phyloP scores from a whole-genome alignment of 2,888 invertebrate species.

The Iselma pallidipennis region DNA sequence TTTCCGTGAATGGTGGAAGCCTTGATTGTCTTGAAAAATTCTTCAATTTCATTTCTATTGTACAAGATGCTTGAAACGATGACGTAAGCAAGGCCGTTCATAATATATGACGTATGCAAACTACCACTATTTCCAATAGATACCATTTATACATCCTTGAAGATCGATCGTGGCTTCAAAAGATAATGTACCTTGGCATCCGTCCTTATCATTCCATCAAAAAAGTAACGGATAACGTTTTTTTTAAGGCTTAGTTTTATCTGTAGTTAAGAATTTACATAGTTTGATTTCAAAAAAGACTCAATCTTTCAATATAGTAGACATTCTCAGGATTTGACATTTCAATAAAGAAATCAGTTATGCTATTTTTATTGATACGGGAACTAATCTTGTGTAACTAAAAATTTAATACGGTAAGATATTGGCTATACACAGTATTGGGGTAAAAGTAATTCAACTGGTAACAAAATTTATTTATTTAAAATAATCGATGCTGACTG shows the following conservation, averaged over 20 bases:
- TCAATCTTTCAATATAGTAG: slow-evolving; percentile 29
- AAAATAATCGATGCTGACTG: slow-evolving; percentile 1
- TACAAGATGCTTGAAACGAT: slow-evolving; percentile 40
- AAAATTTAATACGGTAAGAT: slow-evolving; percentile 37
- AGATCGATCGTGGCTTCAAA: neutral
- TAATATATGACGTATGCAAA: slow-evolving; percentile 44
- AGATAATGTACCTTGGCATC: neutral
- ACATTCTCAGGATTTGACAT: slow-evolving; percentile 43
- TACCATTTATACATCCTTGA: neutral
- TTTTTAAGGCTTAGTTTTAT: neutral
- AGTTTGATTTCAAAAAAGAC: slow-evolving; percentile 10
- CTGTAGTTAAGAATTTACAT: neutral
- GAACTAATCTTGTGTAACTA: slow-evolving; percentile 42
- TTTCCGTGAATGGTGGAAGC: slow-evolving; percentile 15
- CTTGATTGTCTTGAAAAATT: slow-evolving; percentile 35
- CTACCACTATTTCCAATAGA: slow-evolving; percentile 28
- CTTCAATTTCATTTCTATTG: slow-evolving; percentile 42
- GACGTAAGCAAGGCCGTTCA: slow-evolving; percentile 41
- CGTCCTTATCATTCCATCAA: neutral
- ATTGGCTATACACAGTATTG: slow-evolving; percentile 28
- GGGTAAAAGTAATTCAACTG: slow-evolving; percentile 20
- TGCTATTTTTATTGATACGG: slow-evolving; percentile 36
- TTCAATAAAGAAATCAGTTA: slow-evolving; percentile 43
- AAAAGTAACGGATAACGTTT: neutral
- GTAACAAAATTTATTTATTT: too few relatives aligned